Percentiles rank a stretch among this genome's conserved stretches.
These are phyloP conservation scores for Pogonomyrmex californicus DNA, from an alignment of 1,140 invertebrate genomes.

Conservation along the genomic window DNA sequence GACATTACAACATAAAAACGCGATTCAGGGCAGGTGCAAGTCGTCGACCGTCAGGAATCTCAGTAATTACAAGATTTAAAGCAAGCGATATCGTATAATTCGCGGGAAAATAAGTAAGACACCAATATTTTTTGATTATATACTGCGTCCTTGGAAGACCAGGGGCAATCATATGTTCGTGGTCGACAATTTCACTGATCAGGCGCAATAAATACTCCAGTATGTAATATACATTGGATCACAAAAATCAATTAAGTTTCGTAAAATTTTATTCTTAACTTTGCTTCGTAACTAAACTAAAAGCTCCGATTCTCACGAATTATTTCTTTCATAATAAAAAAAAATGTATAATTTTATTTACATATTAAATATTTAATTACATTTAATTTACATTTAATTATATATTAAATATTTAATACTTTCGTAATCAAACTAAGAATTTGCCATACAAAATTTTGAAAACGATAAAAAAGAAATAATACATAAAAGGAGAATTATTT, in stretches of 20 bases:
- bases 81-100: background rate
- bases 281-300: conserved; percentile 26
- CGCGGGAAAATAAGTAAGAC: conserved; percentile 13
- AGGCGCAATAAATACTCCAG: conserved; percentile 10
- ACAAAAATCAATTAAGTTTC: conserved; percentile 20
- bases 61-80: conserved; percentile 29
- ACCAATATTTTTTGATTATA: background rate
- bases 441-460: background rate
- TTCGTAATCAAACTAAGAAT: background rate
- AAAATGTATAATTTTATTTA: background rate
- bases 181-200: conserved; percentile 42
- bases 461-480: background rate
- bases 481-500: background rate
- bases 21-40: conserved; percentile 18
- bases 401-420: background rate
- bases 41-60: conserved; percentile 21
- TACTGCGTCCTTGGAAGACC: conserved; percentile 4
- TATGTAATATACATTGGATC: conserved; percentile 11
- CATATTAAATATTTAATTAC: background rate
- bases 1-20: background rate
- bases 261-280: conserved; percentile 13
- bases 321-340: background rate
- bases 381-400: background rate
- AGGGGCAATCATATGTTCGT: conserved; percentile 4
- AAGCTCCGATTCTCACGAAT: conserved; percentile 13